phyloP scores from a whole-genome alignment of 2,888 invertebrate genomes.

The Eudemis profundana region DNA sequence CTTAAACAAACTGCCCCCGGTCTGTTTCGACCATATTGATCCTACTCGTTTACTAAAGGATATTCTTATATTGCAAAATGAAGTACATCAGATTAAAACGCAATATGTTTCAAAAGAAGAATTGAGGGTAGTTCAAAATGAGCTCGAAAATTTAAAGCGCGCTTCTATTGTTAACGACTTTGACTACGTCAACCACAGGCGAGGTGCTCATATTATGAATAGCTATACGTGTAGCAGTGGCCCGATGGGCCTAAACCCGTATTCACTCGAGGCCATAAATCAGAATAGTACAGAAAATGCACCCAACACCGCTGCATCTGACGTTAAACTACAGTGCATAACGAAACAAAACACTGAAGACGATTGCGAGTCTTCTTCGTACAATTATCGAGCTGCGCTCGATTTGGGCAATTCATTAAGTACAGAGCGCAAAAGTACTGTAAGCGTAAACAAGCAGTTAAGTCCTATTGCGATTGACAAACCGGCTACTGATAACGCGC shows the following conservation, averaged over 20 bases:
- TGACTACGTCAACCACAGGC: not conserved
- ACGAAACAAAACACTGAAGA: no score
- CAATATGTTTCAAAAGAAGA: not conserved
- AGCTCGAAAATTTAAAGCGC: not conserved
- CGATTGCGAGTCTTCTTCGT: not conserved
- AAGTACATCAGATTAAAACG: not conserved
- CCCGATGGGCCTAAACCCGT: not conserved
- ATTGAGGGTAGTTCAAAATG: constrained; percentile 2
- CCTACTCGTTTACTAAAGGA: constrained; percentile 2
- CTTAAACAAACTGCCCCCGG: not conserved
- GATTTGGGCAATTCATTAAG: not conserved
- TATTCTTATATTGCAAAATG: not conserved
- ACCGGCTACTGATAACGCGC: not conserved
- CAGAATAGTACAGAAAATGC: no score
- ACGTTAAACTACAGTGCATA: no score
- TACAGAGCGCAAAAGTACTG: not conserved
- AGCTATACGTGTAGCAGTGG: not conserved
- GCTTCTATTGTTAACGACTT: not conserved
- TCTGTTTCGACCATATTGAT: constrained; percentile 1
- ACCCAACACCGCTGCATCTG: no score
- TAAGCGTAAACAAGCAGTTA: not conserved
- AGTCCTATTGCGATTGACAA: not conserved
- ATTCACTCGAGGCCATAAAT: not conserved
- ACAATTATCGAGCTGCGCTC: not conserved
- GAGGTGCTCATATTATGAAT: constrained; percentile 1